Conservation (phyloP, 2,797 vertebrate genomes). For the Leontopithecus rosalia region DNA sequence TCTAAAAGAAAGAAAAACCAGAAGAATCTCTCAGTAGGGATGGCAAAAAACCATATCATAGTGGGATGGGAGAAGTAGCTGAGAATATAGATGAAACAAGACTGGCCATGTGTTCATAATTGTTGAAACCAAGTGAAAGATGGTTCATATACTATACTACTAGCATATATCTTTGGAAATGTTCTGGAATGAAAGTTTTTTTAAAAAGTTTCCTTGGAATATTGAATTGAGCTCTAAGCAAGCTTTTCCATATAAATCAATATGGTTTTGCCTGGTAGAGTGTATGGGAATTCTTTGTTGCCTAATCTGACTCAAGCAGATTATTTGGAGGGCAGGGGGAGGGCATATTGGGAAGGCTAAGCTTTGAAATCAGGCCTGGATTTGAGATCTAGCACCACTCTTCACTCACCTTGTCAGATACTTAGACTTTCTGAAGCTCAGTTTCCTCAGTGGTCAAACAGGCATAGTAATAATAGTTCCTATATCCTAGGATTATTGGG, state of each 20-base stretch:
- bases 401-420: neutral
- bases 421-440: slow-evolving; percentile 26
- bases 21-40: neutral
- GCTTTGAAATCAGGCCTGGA: neutral
- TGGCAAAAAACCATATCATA: neutral
- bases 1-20: too few species aligned
- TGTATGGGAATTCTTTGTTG: neutral
- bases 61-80: neutral
- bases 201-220: neutral
- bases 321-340: neutral
- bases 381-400: neutral
- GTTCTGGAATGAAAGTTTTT: neutral
- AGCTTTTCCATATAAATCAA: slow-evolving; percentile 19
- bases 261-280: neutral
- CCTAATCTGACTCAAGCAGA: neutral
- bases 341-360: neutral
- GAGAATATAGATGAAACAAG: slow-evolving; percentile 24
- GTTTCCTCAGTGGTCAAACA: slow-evolving; percentile 10
- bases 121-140: neutral
- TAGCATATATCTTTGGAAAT: slow-evolving; percentile 16
- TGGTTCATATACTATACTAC: neutral
- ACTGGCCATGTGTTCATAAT: neutral
- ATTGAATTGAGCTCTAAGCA: neutral
- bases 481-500: neutral
- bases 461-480: neutral